These are phyloP conservation scores for Sebastes iracundus DNA, from an alignment of 2,797 vertebrate genomes.

Conservation along the genomic window DNA sequence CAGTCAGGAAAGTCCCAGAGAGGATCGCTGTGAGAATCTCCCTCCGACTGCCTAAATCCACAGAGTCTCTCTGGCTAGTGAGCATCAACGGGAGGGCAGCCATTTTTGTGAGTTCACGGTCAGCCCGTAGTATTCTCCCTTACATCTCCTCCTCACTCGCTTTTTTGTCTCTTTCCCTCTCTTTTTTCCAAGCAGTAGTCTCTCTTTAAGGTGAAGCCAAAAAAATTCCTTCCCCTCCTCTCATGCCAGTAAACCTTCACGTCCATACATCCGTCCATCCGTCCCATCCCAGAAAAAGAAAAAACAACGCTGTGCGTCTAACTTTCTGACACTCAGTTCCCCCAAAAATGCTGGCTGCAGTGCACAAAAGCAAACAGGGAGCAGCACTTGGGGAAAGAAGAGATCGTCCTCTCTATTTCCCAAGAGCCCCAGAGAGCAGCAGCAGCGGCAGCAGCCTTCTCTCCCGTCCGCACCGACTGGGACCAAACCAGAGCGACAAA, in stretches of 20 bases:
- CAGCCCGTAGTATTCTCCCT: constrained; percentile 24
- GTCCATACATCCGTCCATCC: constrained; percentile 30
- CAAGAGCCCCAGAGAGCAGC: constrained; percentile 45
- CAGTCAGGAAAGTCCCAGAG: constrained; percentile 75
- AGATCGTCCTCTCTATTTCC: constrained; percentile 28
- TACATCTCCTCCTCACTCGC: constrained; percentile 34
- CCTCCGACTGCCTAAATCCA: constrained; percentile 53
- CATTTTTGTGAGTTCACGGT: constrained; percentile 58
- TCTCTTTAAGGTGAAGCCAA: constrained; percentile 41
- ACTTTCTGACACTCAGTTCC: constrained; percentile 27
- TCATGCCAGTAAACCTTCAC: constrained; percentile 22
- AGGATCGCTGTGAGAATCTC: constrained; percentile 71
- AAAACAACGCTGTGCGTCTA: constrained; percentile 10
- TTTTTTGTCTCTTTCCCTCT: constrained; percentile 42
- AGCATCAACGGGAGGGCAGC: constrained; percentile 31
- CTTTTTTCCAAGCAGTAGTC: constrained; percentile 52
- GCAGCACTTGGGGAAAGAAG: constrained; percentile 6
- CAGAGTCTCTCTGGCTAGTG: constrained; percentile 53
- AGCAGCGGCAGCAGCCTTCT: constrained; percentile 19
- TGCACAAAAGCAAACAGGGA: constrained; percentile 65
- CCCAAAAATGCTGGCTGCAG: constrained; percentile 67
- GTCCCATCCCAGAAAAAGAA: not conserved
- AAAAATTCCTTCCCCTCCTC: not conserved
- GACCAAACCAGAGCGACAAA: constrained; percentile 39
- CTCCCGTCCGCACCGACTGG: not conserved